Base-by-base conservation (phyloP, 2,888 invertebrate species). In the Allolobophora icterica region DNA sequence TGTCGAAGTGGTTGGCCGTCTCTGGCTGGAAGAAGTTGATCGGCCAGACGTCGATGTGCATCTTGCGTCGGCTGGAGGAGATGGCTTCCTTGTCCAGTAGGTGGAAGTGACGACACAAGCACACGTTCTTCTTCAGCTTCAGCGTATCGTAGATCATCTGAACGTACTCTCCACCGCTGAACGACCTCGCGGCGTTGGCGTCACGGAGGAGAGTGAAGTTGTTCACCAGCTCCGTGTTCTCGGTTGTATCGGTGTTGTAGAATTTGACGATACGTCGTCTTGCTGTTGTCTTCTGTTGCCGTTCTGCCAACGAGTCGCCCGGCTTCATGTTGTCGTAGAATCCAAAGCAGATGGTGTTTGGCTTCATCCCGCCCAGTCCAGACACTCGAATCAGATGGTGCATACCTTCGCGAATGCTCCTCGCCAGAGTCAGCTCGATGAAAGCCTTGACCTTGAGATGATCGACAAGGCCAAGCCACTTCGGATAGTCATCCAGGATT, bases 311-410 rank as follows among this genome's bases (percentile, higher is more conserved):
- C 21, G 91, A 89, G 58, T 99, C 98, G 84, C 96, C 96, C 0
- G 97, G 97, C 0, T 96, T 94, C 45, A 93, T 96, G 40, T 97
- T 96, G 94, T 99, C 99, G 93, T 98, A 97, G 96, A 99, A 99
- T 34, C 99, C 99, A 71, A 99, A 96, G 92, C 99, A 98, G 42
- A 95, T 94, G 0, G 99, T 99, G 95, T 99, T 99, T 0, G 99
- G 99, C 95, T 99, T 99, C 99, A 99, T 99, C 30, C 99, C 99
- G 0, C 99, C 99, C 94, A 99, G 97, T 6, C 99, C 99, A 0
- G 98, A 97, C 92, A 99, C 96, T 52, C 99, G 96, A 90, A 98
- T 97, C 92, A 99, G 96, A 95, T 99, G 99, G 92, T 98, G 98
- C 89, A 99, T 96, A 5, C 99, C 99, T 93, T 97, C 97, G 0